Evolutionary conservation across 2,888 invertebrate species (phyloP).

Genomic region (Sarcophaga variegata): DNA sequence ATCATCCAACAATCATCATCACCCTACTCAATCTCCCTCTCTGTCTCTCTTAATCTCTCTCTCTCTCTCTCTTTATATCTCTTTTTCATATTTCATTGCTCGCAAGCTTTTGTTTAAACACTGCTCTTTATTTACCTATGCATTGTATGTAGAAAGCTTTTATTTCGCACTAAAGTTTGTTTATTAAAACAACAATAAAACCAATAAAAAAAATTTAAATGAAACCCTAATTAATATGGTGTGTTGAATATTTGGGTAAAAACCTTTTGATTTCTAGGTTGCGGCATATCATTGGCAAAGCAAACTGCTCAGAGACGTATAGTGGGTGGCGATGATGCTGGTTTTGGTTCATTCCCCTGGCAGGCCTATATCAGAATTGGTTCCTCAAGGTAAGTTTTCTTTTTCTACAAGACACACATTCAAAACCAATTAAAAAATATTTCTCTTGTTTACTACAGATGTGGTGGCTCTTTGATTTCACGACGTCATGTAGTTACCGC

Average conservation of each 20-base stretch:
- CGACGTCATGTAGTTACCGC: slow-evolving; percentile 96
- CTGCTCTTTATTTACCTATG: slow-evolving; percentile 31
- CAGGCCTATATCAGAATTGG: slow-evolving; percentile 97
- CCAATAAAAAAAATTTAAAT: background rate
- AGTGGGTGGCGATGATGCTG: slow-evolving; percentile 96
- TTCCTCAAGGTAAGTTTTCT: slow-evolving; percentile 87
- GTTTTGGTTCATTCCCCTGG: slow-evolving; percentile 97
- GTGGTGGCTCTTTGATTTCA: slow-evolving; percentile 95
- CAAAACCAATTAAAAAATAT: background rate
- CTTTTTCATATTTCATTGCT: background rate
- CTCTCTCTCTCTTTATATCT: background rate
- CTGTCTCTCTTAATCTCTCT: background rate
- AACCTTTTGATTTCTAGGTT: slow-evolving; percentile 84
- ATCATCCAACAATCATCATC: background rate
- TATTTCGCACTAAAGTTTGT: slow-evolving; percentile 55
- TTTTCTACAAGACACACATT: too few species aligned
- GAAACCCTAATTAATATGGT: slow-evolving; percentile 36
- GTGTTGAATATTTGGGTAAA: slow-evolving; percentile 48
- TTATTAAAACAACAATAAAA: background rate
- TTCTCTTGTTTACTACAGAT: slow-evolving; percentile 83
- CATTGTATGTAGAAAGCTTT: slow-evolving; percentile 10
- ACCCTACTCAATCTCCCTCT: background rate
- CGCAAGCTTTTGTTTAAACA: background rate
- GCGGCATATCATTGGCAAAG: slow-evolving; percentile 92
- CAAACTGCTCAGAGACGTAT: slow-evolving; percentile 94